phyloP scores from a whole-genome alignment of 2,797 vertebrate species.

The Australoheros facetus region DNA sequence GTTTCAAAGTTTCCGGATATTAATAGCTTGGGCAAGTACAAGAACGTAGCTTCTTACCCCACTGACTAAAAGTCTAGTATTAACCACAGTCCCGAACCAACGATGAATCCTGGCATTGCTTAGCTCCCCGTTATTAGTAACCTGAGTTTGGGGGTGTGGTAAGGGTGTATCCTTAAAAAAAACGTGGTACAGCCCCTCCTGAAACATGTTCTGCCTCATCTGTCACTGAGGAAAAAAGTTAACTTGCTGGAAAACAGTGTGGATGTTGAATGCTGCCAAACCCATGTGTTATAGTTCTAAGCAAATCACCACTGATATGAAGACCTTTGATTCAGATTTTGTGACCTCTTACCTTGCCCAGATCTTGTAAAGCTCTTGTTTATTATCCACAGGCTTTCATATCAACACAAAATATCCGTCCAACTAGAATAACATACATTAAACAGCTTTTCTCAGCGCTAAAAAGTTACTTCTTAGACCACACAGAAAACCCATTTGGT shows the following conservation, averaged over 20 bases:
- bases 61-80: conserved; percentile 73
- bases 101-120: conserved; percentile 72
- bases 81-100: conserved; percentile 80
- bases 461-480: conserved; percentile 1
- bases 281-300: neutral
- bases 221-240: conserved; percentile 12
- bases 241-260: neutral
- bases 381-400: conserved; percentile 25
- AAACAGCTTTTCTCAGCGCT: conserved; percentile 9
- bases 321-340: neutral
- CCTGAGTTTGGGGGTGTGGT: neutral
- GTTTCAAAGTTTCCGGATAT: neutral
- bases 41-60: conserved; percentile 65
- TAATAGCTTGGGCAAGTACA: neutral
- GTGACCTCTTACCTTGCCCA: conserved; percentile 42
- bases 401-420: neutral
- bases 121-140: conserved; percentile 37
- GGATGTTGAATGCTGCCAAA: neutral
- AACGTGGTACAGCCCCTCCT: conserved; percentile 82
- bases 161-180: conserved; percentile 68
- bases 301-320: neutral
- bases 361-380: conserved; percentile 3
- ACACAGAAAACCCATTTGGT: neutral
- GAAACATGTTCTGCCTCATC: conserved; percentile 83
- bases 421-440: neutral